A percentile compares a stretch with the other conserved stretches of the same genome.
Conservation (phyloP, 2,888 invertebrate genomes). For the Orthonevra nobilis region DNA sequence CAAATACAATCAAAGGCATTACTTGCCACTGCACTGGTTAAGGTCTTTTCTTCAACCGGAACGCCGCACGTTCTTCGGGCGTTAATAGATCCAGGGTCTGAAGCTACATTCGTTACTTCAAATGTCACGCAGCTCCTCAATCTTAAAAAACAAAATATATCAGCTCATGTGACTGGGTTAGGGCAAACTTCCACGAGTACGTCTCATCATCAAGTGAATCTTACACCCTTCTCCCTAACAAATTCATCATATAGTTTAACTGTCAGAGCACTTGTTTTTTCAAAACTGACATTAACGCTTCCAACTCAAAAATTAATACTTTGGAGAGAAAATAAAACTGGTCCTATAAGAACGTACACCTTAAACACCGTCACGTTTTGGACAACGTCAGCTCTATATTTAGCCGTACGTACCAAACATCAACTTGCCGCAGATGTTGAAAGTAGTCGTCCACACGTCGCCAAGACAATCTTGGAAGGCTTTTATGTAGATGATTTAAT, state of each 20-base stretch:
- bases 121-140: neutral
- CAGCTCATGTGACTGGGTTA: constrained; percentile 1
- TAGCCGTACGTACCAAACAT: constrained; percentile 56
- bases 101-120: constrained; percentile 4
- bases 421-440: constrained; percentile 65
- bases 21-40: constrained; percentile 3
- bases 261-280: constrained; percentile 6
- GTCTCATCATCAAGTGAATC: neutral
- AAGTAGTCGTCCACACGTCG: constrained; percentile 61
- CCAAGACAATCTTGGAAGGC: constrained; percentile 19
- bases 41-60: neutral
- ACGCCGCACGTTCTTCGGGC: neutral
- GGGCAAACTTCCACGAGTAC: neutral
- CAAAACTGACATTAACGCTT: constrained; percentile 1
- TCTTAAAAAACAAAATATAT: neutral
- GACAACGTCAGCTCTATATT: constrained; percentile 60
- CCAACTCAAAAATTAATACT: constrained; percentile 33
- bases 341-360: constrained; percentile 41
- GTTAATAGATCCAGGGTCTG: constrained; percentile 2
- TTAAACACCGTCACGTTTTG: constrained; percentile 68
- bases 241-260: neutral
- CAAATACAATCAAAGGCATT: no score
- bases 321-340: constrained; percentile 24
- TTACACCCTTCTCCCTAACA: neutral
- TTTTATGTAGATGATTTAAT: neutral